Conservation (phyloP, 2,888 invertebrate genomes). For the Phaedon cochleariae region DNA sequence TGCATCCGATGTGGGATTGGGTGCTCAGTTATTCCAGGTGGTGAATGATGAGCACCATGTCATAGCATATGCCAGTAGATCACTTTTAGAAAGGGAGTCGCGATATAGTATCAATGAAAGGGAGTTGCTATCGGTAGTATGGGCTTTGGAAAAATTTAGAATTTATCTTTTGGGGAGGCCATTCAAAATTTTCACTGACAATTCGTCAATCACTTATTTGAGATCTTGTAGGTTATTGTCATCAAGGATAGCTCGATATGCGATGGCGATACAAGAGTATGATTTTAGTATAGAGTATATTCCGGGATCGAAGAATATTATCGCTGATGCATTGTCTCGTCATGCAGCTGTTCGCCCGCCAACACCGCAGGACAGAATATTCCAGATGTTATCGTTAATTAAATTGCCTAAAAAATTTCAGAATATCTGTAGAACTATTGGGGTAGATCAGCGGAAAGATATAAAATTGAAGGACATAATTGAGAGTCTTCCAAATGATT, state of each 20-base stretch:
- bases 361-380: background rate
- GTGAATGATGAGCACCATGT: background rate
- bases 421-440: too few species aligned
- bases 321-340: background rate
- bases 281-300: conserved; percentile 7
- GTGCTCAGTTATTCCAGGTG: background rate
- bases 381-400: background rate
- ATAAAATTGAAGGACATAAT: too few species aligned
- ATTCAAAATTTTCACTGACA: background rate
- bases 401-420: background rate
- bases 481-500: too few species aligned
- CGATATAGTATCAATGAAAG: conserved; percentile 2
- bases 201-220: background rate
- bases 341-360: background rate
- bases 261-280: background rate
- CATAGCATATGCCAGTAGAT: background rate
- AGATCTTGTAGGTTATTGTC: too few species aligned
- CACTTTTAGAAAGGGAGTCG: background rate
- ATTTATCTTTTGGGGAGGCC: conserved; percentile 1
- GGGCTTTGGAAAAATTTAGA: background rate
- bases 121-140: background rate
- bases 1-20: background rate
- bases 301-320: conserved; percentile 1
- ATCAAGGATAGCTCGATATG: background rate
- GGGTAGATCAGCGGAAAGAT: too few species aligned